A percentile compares a stretch with the other conserved stretches of the same genome.
Evolutionary conservation across 2,888 invertebrate genomes (phyloP).

Genomic region (Drosophila anomelani): DNA sequence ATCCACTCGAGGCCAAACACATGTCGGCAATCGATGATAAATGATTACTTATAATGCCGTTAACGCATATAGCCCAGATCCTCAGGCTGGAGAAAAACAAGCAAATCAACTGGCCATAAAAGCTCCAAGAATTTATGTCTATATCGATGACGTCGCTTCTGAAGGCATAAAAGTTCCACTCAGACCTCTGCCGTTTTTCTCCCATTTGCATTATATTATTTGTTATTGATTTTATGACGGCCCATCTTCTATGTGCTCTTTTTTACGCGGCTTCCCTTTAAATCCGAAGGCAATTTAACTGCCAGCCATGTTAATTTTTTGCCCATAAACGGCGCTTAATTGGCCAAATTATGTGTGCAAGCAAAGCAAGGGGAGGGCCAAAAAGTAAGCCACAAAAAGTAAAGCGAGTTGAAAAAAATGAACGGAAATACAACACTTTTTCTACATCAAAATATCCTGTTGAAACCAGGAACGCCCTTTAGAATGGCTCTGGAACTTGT

Average conservation of each 20-base stretch:
- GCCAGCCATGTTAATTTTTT: constrained; percentile 50
- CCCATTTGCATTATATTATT: constrained; percentile 58
- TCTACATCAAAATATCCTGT: constrained; percentile 3
- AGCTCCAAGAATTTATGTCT: constrained; percentile 53
- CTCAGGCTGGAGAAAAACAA: constrained; percentile 49
- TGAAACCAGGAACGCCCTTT: constrained; percentile 15
- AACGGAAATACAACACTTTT: constrained; percentile 12
- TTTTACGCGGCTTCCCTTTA: constrained; percentile 5
- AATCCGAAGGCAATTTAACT: constrained; percentile 19
- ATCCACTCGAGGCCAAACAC: constrained; percentile 66
- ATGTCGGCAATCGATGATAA: constrained; percentile 73
- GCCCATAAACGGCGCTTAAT: constrained; percentile 58
- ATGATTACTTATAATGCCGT: constrained; percentile 65
- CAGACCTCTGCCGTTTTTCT: constrained; percentile 59
- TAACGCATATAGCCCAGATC: constrained; percentile 44
- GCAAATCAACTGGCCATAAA: constrained; percentile 55
- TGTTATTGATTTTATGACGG: constrained; percentile 68
- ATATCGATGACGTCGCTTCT: constrained; percentile 34
- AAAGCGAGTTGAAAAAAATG: constrained; percentile 16
- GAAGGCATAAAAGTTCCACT: constrained; percentile 52
- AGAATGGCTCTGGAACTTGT: background rate
- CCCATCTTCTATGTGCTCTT: constrained; percentile 11
- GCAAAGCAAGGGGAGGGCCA: constrained; percentile 25
- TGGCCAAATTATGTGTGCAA: constrained; percentile 57
- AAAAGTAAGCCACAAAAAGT: constrained; percentile 31